Evolutionary conservation across 2,888 invertebrate species (phyloP), one percentile per base, ranked within the genome.

Genomic region (Drosophila pseudotalamancana): DNA sequence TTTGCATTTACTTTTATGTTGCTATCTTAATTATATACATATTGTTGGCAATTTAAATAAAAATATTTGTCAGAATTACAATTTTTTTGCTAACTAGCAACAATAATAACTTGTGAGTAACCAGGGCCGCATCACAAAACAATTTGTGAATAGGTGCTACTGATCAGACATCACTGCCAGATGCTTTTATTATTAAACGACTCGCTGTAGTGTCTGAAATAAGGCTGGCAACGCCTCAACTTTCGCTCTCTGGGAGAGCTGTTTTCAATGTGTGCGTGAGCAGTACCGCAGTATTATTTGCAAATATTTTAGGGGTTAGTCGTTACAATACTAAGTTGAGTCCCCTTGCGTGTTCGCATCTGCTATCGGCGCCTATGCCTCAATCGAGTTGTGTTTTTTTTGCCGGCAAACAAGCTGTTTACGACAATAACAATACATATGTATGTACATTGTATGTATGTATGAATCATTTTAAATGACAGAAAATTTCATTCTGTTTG

Each of bases 121-220:
- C 70, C 63, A 72, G 71, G 75, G 71, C 9, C 4, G 6, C 50
- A 19, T 1, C 14, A 37, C 1, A 18, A 39, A 9, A 18, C 2
- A n/a, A 39, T 21, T 68, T 19, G 18, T 25, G 23, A 11, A 12
- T 31, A 29, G 18, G 5, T 32, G n/a, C 9, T 29, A 48, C 34
- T 25, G 75, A 85, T 78, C 85, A 29, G 46, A 60, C 6, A 46
- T 42, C 49, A 39, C 61, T 82, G 72, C 68, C 83, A 67, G 43
- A 32, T n/a, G n/a, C 4, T 42, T 63, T 46, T 60, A 45, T 59
- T 66, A 11, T 19, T 16, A 40, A 42, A 6, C 37, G 19, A 60
- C 57, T 74, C 61, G 57, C 35, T 68, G 46, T 18, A 42, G 19
- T 27, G 21, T 25, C n/a, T 25, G 9, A 9, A 12, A 65, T 65